Base-by-base conservation (phyloP, 2,113 vertebrate species). In the Rhinichthys klamathensis region DNA sequence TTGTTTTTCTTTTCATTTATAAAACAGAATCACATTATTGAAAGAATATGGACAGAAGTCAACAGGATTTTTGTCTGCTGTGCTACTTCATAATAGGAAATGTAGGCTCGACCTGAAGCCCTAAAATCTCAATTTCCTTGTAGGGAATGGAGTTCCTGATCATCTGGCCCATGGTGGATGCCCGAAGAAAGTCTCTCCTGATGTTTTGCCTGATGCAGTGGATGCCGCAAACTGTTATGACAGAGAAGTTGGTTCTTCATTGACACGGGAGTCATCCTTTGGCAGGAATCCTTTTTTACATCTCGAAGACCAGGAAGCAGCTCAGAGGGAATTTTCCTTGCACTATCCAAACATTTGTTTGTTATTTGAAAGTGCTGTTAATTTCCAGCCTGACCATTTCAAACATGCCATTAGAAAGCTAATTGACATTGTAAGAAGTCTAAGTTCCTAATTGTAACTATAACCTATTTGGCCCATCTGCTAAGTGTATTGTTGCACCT, bases 201-300 rank as follows among this genome's bases (percentile, higher is more conserved):
- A 44, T 72, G 35, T 72, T 72, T 11, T 72, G 69, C 69, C 69
- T n/a, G 21, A 72, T 72, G 35, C 69, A 72, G 69, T 72, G 35
- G 69, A 72, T 72, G 69, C 69, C 23, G 69, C 69, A 72, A 23
- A 72, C 69, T 72, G 69, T 72, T 72, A 72, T 72, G 69, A 72
- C 69, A 12, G 10, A 44, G 35, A 41, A 41, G 18, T 72, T 72
- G 35, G 69, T 44, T 44, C 41, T 72, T 72, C 69, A 41, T 72
- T 72, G 69, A 72, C 69, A 41, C 35, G 69, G 35, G 69, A 11
- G 35, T 72, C 69, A 72, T 72, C 35, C 18, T 44, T 72, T 72
- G 35, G 32, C 21, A 72, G 69, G 35, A 44, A 44, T n/a, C 69
- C 32, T 38, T 38, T 38, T 38, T 35, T 3, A 41, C 1, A 8